Evolutionary conservation across 2,797 vertebrate species (phyloP).

Genomic region (Trachurus trachurus): DNA sequence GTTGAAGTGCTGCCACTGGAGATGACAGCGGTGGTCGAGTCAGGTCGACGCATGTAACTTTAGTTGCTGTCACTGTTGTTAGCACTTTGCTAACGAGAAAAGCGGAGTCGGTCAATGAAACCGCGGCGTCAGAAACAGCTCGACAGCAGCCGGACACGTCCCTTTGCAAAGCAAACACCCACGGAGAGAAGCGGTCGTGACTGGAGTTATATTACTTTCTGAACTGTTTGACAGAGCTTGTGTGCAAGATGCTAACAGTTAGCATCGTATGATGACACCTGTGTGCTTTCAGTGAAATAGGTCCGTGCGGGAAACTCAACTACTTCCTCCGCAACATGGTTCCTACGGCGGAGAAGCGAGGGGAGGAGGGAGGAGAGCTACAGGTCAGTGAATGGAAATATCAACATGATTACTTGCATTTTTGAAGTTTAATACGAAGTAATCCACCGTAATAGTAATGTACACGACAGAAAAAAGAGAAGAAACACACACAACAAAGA

Average conservation of each 20-base stretch:
- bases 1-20: slow-evolving; percentile 7
- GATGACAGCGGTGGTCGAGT: slow-evolving; percentile 39
- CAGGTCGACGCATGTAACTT: slow-evolving; percentile 54
- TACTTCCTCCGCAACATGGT: slow-evolving; percentile 46
- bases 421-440: not conserved
- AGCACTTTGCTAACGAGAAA: slow-evolving; percentile 71
- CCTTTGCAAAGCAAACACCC: not conserved
- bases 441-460: not conserved
- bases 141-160: not conserved
- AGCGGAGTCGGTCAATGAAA: not conserved
- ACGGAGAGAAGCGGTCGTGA: fast-evolving
- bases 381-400: not conserved
- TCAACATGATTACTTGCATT: not conserved
- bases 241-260: slow-evolving; percentile 39
- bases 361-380: too few relatives aligned
- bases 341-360: slow-evolving; percentile 51
- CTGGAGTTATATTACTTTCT: not conserved
- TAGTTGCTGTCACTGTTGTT: slow-evolving; percentile 62
- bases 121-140: not conserved
- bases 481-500: not conserved
- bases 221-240: not conserved
- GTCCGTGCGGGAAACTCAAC: slow-evolving; percentile 64
- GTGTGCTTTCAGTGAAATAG: slow-evolving; percentile 51
- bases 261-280: slow-evolving; percentile 75
- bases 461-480: not conserved